Conservation (phyloP, 2,888 invertebrate species). For the Scaptodrosophila latifasciaeformis region DNA sequence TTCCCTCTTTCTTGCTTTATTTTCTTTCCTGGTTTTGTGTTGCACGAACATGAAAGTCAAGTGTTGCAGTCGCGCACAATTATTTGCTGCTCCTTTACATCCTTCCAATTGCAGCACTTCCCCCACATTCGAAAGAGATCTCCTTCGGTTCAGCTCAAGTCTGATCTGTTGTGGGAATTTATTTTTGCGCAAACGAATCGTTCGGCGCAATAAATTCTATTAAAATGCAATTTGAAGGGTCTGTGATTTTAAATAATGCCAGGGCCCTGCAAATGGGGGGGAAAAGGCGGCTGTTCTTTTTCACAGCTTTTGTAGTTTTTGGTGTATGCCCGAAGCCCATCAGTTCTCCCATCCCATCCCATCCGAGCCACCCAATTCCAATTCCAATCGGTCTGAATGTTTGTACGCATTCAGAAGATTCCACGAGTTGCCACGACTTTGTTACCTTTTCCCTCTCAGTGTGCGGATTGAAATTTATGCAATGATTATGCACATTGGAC, state of each 20-base stretch:
- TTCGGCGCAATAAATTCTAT: constrained; percentile 65
- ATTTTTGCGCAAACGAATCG: constrained; percentile 34
- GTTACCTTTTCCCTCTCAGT: constrained; percentile 6
- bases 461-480: constrained; percentile 41
- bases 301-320: constrained; percentile 6
- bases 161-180: constrained; percentile 19
- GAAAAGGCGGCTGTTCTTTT: background rate
- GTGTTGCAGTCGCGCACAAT: constrained; percentile 58
- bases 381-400: too few species aligned
- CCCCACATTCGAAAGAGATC: too few species aligned
- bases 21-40: too few species aligned
- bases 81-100: constrained; percentile 4
- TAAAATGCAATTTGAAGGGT: constrained; percentile 67
- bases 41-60: constrained; percentile 63
- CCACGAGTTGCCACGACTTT: constrained; percentile 27
- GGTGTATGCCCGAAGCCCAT: background rate
- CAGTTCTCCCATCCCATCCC: background rate
- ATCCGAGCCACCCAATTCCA: too few species aligned
- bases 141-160: constrained; percentile 19
- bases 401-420: too few species aligned
- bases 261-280: too few species aligned
- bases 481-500: constrained; percentile 5
- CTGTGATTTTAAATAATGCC: constrained; percentile 65
- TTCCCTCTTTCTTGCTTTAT: too few species aligned
- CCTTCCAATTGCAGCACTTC: too few species aligned